phyloP scores from a whole-genome alignment of 2,888 invertebrate genomes.

The Yponomeuta sedellus region DNA sequence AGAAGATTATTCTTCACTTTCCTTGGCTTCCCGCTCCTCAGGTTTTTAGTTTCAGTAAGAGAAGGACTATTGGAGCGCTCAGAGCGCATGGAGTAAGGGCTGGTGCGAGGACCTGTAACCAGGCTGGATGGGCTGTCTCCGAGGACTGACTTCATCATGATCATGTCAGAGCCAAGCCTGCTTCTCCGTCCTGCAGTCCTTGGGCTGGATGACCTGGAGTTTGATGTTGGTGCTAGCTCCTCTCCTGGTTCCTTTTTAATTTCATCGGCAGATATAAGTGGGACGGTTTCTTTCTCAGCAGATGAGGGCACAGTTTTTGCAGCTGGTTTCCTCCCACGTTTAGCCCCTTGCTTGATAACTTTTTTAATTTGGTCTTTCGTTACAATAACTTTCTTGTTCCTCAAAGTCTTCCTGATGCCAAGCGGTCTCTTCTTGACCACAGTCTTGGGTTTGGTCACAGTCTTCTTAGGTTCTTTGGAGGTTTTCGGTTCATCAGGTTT shows the following conservation, averaged over 20 bases:
- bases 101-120: slow-evolving; percentile 63
- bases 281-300: slow-evolving; percentile 53
- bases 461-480: slow-evolving; percentile 61
- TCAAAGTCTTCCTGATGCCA: slow-evolving; percentile 64
- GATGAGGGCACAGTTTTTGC: slow-evolving; percentile 47
- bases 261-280: slow-evolving; percentile 59
- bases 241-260: slow-evolving; percentile 68
- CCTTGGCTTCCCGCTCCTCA: slow-evolving; percentile 81
- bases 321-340: slow-evolving; percentile 54
- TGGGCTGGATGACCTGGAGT: slow-evolving; percentile 68
- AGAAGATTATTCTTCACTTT: slow-evolving; percentile 75
- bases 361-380: slow-evolving; percentile 57
- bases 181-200: slow-evolving; percentile 59
- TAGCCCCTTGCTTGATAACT: slow-evolving; percentile 49
- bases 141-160: slow-evolving; percentile 66
- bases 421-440: slow-evolving; percentile 63
- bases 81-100: slow-evolving; percentile 78
- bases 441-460: slow-evolving; percentile 54
- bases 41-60: slow-evolving; percentile 69
- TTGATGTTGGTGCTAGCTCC: slow-evolving; percentile 48
- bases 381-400: slow-evolving; percentile 54
- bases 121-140: slow-evolving; percentile 55
- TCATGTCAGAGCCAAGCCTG: slow-evolving; percentile 64
- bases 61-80: slow-evolving; percentile 74
- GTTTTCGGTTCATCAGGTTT: slow-evolving; percentile 64